Evolutionary conservation across 2,888 invertebrate genomes (phyloP), one percentile per base, ranked within the genome.

Genomic region (Nemotelus nigrinus): DNA sequence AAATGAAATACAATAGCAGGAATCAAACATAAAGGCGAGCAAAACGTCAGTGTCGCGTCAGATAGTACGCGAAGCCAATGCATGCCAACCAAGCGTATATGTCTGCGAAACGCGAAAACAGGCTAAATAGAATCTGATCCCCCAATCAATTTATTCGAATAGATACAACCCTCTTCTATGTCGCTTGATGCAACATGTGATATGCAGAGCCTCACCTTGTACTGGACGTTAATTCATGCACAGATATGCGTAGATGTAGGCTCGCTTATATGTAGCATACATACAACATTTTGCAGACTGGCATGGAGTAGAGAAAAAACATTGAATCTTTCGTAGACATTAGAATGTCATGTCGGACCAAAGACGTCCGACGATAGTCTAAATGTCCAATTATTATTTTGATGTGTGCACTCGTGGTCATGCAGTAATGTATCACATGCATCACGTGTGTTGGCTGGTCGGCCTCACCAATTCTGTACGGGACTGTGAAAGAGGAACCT

Each of bases 21-120:
- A 55, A 71, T 71, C 71, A 71, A 71, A 71, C 71, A 71, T 53
- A 55, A 71, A 71, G 55, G 53, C 71, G 57, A 71, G 55, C 44
- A 43, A 7, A 43, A 65, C 45, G 65, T 65, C 65, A 65, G n/a
- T 25, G 25, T 7, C 65, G 44, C 65, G 47, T 65, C 65, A 65
- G n/a, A 47, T 8, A 65, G 45, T 45, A 44, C 63, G n/a, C 43
- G 43, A 4, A 63, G 44, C 5, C 63, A 43, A 10, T 25, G 25
- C 65, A 45, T 45, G 65, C n/a, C 65, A 25, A 1, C 47, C 47
- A 65, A 65, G 65, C 41, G 65, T 45, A 65, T 65, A n/a, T 47
- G 39, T 44, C 8, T 39, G 63, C 39, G 1, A 65, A 43, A 41
- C 4, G 63, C n/a, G 47, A n/a, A 45, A 65, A 44, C 6, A 47